phyloP scores from a whole-genome alignment of 2,797 vertebrate genomes.

The Pantherophis vulpinus region DNA sequence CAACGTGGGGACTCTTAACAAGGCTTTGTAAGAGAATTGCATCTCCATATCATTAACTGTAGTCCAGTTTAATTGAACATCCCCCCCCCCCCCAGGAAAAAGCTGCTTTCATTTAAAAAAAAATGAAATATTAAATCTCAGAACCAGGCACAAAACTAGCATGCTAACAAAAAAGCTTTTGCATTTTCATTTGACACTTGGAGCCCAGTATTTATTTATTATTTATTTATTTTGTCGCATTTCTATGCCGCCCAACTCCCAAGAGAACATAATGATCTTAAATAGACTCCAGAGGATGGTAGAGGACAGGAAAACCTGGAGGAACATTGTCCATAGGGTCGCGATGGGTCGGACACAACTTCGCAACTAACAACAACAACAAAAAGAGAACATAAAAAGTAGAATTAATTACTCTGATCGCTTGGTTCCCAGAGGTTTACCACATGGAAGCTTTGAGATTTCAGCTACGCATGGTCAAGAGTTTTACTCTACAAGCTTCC shows the following conservation, averaged over 20 bases:
- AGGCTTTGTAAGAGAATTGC: conserved; percentile 3
- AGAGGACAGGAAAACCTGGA: too few species aligned
- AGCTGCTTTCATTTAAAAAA: not conserved
- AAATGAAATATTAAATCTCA: conserved; percentile 26
- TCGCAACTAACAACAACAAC: too few species aligned
- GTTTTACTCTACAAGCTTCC: conserved; percentile 49
- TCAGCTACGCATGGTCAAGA: conserved; percentile 48
- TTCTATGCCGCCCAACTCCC: too few species aligned
- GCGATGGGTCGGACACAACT: too few species aligned
- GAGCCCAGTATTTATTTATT: conserved; percentile 33
- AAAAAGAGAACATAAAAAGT: conserved; percentile 33
- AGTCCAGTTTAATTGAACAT: not conserved
- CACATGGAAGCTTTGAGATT: conserved; percentile 30
- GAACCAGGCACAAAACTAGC: not conserved
- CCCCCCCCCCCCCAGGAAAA: conserved; percentile 33
- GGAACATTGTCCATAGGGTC: too few species aligned
- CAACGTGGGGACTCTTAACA: not conserved
- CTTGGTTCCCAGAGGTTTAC: conserved; percentile 6
- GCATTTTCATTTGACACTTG: conserved; percentile 18
- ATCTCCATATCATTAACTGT: not conserved
- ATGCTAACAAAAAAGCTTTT: conserved; percentile 37
- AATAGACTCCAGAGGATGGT: too few species aligned
- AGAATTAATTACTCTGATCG: conserved; percentile 53
- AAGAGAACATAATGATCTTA: conserved; percentile 32
- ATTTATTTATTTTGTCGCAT: too few species aligned